A percentile compares a stretch with the other conserved stretches of the same genome.
Conservation (phyloP, 2,888 invertebrate species). For the Chrysina gloriosa region DNA sequence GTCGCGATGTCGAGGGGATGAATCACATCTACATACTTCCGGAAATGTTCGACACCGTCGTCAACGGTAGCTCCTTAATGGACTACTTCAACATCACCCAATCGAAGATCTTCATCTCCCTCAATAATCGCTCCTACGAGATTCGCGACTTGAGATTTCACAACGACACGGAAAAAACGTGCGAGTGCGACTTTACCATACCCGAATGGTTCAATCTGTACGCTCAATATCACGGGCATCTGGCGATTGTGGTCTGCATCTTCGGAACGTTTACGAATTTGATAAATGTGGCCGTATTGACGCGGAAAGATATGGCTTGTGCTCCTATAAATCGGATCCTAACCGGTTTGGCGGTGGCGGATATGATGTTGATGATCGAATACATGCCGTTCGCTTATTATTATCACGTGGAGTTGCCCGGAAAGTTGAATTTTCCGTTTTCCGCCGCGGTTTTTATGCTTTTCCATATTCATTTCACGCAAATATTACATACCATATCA, state of each 20-base stretch:
- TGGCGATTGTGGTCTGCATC: conserved; percentile 84
- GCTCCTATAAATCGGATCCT: conserved; percentile 90
- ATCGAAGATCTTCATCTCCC: conserved; percentile 14
- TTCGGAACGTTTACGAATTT: conserved; percentile 89
- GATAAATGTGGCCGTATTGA: conserved; percentile 87
- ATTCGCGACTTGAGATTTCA: conserved; percentile 4
- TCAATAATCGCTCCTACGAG: conserved; percentile 21
- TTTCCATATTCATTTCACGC: conserved; percentile 85
- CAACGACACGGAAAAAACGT: conserved; percentile 16
- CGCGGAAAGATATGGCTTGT: conserved; percentile 81
- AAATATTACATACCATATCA: conserved; percentile 84
- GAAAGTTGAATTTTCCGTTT: conserved; percentile 75
- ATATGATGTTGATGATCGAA: conserved; percentile 90
- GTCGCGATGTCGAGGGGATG: not conserved
- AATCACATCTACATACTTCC: conserved; percentile 23
- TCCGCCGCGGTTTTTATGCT: conserved; percentile 79
- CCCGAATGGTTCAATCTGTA: conserved; percentile 68
- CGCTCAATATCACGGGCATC: conserved; percentile 81
- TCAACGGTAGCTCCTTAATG: conserved; percentile 31
- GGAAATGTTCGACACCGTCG: conserved; percentile 22
- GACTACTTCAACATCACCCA: conserved; percentile 24
- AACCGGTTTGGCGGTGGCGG: conserved; percentile 87
- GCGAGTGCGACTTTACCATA: conserved; percentile 45
- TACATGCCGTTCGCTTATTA: conserved; percentile 82
- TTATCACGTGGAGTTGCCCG: conserved; percentile 74